phyloP scores from a whole-genome alignment of 2,888 invertebrate species.

The Diadegma fenestrale region DNA sequence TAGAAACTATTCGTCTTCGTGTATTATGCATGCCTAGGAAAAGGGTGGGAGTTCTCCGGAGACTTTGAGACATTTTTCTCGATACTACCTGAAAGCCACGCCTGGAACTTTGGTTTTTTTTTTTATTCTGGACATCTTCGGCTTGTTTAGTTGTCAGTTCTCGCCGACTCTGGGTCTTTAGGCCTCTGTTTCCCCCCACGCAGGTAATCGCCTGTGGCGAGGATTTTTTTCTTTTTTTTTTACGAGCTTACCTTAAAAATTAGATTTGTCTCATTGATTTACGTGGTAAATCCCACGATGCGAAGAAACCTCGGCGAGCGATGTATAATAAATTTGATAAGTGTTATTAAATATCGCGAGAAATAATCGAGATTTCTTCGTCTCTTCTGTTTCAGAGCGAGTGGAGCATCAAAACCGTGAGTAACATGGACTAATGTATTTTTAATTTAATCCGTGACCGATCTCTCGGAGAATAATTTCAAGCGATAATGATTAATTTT shows the following conservation, averaged over 20 bases:
- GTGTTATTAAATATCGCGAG: slow-evolving; percentile 7
- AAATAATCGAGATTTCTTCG: slow-evolving; percentile 29
- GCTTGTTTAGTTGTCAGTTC: slow-evolving; percentile 59
- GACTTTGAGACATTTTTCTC: slow-evolving; percentile 48
- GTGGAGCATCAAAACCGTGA: slow-evolving; percentile 47
- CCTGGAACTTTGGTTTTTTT: slow-evolving; percentile 70
- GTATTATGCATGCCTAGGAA: slow-evolving; percentile 71
- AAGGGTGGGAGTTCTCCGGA: slow-evolving; percentile 36
- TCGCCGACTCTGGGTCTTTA: slow-evolving; percentile 44
- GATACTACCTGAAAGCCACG: slow-evolving; percentile 76
- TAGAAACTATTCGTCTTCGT: slow-evolving; percentile 75
- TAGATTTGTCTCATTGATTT: slow-evolving; percentile 49
- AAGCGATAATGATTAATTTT: slow-evolving; percentile 38
- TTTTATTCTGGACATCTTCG: slow-evolving; percentile 53
- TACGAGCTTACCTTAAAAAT: slow-evolving; percentile 56
- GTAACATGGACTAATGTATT: slow-evolving; percentile 28
- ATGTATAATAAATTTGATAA: slow-evolving; percentile 37
- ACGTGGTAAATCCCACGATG: slow-evolving; percentile 25
- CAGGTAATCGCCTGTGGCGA: slow-evolving; percentile 42
- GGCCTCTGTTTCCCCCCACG: slow-evolving; percentile 38
- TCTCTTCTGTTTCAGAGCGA: slow-evolving; percentile 58
- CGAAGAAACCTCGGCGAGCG: slow-evolving; percentile 1
- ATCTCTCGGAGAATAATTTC: neutral
- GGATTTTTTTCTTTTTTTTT: slow-evolving; percentile 39
- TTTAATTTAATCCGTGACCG: slow-evolving; percentile 3